Conservation (phyloP, 2,888 invertebrate species). For the Ennomos erosarius region DNA sequence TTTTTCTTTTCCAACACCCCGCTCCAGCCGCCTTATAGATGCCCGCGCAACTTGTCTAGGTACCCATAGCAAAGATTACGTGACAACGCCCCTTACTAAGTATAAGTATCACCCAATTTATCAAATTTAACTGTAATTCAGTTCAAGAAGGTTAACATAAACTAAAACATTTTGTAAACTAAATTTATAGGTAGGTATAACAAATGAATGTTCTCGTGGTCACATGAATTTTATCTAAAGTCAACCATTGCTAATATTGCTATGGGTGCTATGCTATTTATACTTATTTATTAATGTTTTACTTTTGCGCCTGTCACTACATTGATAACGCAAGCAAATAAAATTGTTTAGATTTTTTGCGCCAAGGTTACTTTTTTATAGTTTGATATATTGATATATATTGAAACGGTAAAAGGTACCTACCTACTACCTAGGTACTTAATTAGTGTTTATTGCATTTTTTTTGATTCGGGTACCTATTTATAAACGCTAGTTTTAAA, state of each 20-base stretch:
- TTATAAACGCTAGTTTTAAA: too few relatives aligned
- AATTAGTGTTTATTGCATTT: too few relatives aligned
- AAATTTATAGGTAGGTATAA: constrained; percentile 3
- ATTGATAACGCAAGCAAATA: neutral
- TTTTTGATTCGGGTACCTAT: too few relatives aligned
- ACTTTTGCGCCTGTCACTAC: constrained; percentile 12
- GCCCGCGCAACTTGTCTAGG: too few relatives aligned
- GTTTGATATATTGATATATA: too few relatives aligned
- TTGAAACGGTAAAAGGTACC: too few relatives aligned
- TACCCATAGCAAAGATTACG: neutral
- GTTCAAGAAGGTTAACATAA: constrained; percentile 23
- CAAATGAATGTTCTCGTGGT: neutral
- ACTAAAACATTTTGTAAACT: neutral
- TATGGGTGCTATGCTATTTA: too few relatives aligned
- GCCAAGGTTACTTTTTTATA: neutral
- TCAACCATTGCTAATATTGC: too few relatives aligned
- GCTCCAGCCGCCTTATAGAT: too few relatives aligned
- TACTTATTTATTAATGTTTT: neutral
- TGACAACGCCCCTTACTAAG: constrained; percentile 14
- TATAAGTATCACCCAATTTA: too few relatives aligned
- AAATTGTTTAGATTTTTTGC: constrained; percentile 5
- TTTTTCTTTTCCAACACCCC: too few relatives aligned
- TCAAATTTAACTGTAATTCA: constrained; percentile 8
- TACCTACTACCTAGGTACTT: too few relatives aligned
- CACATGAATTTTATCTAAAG: constrained; percentile 14